phyloP scores from a whole-genome alignment of 1,140 invertebrate genomes.

The Drosophila mojavensis region DNA sequence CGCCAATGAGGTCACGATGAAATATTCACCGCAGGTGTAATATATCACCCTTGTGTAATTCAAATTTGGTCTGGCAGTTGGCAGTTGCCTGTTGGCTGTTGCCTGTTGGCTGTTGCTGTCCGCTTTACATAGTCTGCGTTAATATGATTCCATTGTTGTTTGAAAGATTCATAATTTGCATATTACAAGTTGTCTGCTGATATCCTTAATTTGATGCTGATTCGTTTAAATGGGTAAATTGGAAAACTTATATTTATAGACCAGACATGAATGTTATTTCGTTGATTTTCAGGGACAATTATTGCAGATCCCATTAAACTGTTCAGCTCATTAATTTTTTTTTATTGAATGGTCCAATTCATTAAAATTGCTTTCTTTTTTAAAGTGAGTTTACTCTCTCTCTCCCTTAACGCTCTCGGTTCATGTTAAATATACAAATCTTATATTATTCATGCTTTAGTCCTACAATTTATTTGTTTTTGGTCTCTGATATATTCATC shows the following conservation, averaged over 20 bases:
- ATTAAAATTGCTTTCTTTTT: too few species aligned
- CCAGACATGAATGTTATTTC: neutral
- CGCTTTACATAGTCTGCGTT: slow-evolving; percentile 31
- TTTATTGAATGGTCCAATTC: too few species aligned
- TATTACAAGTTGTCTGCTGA: slow-evolving; percentile 14
- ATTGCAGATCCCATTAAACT: neutral
- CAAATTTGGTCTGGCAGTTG: slow-evolving; percentile 59
- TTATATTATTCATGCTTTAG: too few species aligned
- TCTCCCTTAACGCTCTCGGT: too few species aligned
- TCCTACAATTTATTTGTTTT: too few species aligned
- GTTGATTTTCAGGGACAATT: too few species aligned
- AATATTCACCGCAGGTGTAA: slow-evolving; percentile 75
- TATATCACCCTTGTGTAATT: slow-evolving; percentile 72
- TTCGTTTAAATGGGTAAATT: slow-evolving; percentile 18
- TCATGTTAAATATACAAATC: neutral
- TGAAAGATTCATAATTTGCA: slow-evolving; percentile 60
- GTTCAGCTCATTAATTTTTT: neutral
- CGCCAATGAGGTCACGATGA: slow-evolving; percentile 55
- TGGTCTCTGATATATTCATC: too few species aligned
- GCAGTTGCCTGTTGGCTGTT: slow-evolving; percentile 27
- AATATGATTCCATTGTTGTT: slow-evolving; percentile 75
- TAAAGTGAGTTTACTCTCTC: too few species aligned
- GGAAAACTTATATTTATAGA: neutral
- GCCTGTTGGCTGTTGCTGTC: neutral
- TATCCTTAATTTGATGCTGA: slow-evolving; percentile 37